A percentile compares a stretch with the other conserved stretches of the same genome.
These are phyloP conservation scores for Cygnus atratus DNA, from an alignment of 2,113 vertebrate species.

Conservation along the genomic window DNA sequence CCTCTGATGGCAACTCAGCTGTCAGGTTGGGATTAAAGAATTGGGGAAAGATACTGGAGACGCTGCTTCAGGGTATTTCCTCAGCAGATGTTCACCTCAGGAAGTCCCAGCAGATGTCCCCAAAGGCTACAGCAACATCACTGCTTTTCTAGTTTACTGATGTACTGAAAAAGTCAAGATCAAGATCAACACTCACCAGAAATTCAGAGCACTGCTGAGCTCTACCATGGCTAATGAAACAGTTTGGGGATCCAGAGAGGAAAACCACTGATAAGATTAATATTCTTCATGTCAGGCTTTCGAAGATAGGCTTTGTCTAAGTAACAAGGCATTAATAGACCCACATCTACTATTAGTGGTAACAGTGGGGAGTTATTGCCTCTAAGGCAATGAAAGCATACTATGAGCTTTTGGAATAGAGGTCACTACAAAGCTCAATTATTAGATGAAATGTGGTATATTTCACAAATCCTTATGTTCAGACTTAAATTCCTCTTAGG, in stretches of 20 bases:
- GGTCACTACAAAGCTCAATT: background rate
- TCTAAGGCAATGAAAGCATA: background rate
- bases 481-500: background rate
- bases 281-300: background rate
- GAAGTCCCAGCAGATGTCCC: background rate
- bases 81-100: background rate
- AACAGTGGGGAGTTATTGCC: background rate
- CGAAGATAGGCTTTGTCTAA: background rate
- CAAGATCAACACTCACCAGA: background rate
- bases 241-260: background rate
- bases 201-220: background rate
- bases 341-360: background rate
- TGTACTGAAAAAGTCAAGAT: background rate
- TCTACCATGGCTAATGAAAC: background rate
- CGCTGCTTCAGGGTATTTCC: fast-evolving
- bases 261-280: background rate
- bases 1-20: background rate
- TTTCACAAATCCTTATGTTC: background rate
- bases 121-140: background rate
- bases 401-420: background rate
- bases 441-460: background rate
- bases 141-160: background rate
- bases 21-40: background rate
- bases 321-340: background rate
- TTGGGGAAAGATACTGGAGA: background rate